Evolutionary conservation across 2,888 invertebrate species (phyloP).

Genomic region (Acanthosepion pharaonis): DNA sequence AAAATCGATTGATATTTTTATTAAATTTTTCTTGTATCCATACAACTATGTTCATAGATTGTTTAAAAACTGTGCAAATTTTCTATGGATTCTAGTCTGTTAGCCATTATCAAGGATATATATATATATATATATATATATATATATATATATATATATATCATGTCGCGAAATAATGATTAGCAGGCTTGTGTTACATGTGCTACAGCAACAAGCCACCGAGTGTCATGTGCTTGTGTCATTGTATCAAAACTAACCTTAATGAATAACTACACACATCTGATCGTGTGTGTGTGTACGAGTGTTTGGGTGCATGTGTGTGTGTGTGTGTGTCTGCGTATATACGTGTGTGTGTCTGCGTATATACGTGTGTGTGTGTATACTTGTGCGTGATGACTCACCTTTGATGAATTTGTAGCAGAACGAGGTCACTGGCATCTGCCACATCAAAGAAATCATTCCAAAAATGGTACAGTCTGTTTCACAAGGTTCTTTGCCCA

Average conservation of each 20-base stretch:
- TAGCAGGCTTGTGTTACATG: no score
- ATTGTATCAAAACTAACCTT: not conserved
- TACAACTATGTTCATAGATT: no score
- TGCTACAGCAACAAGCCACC: not conserved
- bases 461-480: slow-evolving; percentile 75
- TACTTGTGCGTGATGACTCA: slow-evolving; percentile 49
- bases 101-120: no score
- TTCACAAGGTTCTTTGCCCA: slow-evolving; percentile 70
- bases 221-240: not conserved
- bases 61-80: no score
- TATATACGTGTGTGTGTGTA: not conserved
- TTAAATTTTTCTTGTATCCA: no score
- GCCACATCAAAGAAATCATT: slow-evolving; percentile 71
- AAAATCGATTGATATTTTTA: no score
- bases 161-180: no score
- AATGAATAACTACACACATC: not conserved
- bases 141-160: not conserved
- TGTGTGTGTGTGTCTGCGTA: not conserved
- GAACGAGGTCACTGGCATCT: slow-evolving; percentile 61
- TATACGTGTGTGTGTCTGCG: not conserved
- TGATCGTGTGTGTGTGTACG: not conserved
- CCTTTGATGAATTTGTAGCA: slow-evolving; percentile 61
- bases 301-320: not conserved
- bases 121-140: not conserved
- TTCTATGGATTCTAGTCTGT: no score